Percentiles rank a stretch among this genome's conserved stretches.
Conservation (phyloP, 2,113 vertebrate genomes). For the Thalassarche chlororhynchos region DNA sequence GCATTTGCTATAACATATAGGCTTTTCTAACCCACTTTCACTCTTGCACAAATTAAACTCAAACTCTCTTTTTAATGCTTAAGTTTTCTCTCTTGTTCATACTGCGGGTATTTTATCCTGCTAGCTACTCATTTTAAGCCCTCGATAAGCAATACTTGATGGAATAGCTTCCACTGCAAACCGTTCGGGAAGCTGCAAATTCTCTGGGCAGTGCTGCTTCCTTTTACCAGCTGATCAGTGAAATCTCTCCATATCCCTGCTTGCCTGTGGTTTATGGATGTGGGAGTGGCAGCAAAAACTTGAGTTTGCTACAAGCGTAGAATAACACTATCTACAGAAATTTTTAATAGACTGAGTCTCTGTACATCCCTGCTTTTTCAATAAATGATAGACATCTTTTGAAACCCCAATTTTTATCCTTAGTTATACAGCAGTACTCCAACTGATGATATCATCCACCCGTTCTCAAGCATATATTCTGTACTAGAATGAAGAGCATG, state of each 20-base stretch:
- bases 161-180: background rate
- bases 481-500: constrained; percentile 23
- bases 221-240: background rate
- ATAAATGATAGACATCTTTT: constrained; percentile 57
- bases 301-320: background rate
- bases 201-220: background rate
- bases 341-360: constrained; percentile 27
- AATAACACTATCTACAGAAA: constrained; percentile 9
- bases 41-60: background rate
- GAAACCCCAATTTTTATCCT: constrained; percentile 34
- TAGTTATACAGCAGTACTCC: background rate
- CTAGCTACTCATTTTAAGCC: background rate
- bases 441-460: background rate
- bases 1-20: background rate
- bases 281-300: constrained; percentile 24
- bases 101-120: background rate
- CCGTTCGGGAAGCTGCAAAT: background rate
- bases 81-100: background rate
- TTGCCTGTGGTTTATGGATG: background rate
- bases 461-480: constrained; percentile 35
- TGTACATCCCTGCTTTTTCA: background rate
- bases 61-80: background rate
- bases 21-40: background rate
- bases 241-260: background rate
- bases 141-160: background rate